Evolutionary conservation across 2,888 invertebrate genomes (phyloP).

Genomic region (Lamellibrachia columna): DNA sequence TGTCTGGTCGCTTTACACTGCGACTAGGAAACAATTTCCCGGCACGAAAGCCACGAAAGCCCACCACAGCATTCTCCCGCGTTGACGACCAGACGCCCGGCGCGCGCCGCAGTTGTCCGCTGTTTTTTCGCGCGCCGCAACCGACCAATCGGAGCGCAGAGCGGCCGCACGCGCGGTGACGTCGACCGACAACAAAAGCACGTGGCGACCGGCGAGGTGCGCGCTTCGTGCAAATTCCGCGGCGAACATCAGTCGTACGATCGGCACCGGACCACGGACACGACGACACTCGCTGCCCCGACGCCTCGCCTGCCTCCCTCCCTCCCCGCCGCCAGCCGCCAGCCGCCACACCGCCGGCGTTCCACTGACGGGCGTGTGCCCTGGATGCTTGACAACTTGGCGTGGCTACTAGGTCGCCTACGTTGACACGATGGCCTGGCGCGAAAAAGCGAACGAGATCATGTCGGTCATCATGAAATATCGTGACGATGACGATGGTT

Average conservation of each 20-base stretch:
- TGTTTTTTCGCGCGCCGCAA: not conserved
- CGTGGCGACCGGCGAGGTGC: not conserved
- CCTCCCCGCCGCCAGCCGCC: not conserved
- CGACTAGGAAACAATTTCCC: not conserved
- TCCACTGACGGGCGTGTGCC: not conserved
- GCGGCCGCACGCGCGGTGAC: not conserved
- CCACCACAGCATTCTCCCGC: not conserved
- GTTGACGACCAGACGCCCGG: not conserved
- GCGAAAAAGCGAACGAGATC: constrained; percentile 37
- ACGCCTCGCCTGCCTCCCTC: not conserved
- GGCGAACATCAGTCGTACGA: not conserved
- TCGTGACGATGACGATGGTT: constrained; percentile 44
- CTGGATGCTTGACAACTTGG: not conserved
- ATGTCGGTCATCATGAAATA: constrained; percentile 39
- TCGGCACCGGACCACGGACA: not conserved
- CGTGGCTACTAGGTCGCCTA: not conserved
- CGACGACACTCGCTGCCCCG: constrained; percentile 7
- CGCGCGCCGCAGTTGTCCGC: not conserved
- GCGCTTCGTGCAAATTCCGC: not conserved
- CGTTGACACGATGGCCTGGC: constrained; percentile 33
- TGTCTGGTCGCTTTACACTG: not conserved
- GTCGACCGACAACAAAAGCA: constrained; percentile 6
- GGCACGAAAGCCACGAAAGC: not conserved
- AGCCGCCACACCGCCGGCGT: not conserved
- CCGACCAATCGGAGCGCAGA: not conserved